phyloP scores from a whole-genome alignment of 2,113 vertebrate species.

The Paratilapia polleni region DNA sequence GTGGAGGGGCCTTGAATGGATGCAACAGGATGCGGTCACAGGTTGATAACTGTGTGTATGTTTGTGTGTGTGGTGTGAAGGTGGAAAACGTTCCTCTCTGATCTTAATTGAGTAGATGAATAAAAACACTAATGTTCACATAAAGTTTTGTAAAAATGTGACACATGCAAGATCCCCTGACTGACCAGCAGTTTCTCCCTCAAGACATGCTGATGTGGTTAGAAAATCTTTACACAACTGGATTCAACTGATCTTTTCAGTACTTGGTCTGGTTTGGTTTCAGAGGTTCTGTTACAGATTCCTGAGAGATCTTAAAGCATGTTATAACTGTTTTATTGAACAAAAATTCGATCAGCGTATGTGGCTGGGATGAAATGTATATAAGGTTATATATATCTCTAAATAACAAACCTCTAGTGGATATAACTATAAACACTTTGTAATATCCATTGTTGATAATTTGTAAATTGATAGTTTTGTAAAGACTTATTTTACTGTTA shows the following conservation, averaged over 20 bases:
- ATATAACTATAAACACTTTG: background rate
- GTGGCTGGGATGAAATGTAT: accelerated
- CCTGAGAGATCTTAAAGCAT: no score
- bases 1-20: conserved; percentile 47
- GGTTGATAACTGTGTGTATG: background rate
- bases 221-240: background rate
- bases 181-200: background rate
- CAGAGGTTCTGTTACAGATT: no score
- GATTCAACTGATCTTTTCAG: background rate
- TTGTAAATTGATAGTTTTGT: background rate
- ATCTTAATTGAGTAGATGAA: background rate
- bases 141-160: background rate
- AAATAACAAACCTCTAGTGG: no score
- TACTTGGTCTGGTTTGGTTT: background rate
- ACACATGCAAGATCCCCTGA: background rate
- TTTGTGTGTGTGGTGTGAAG: background rate
- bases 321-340: no score
- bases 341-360: background rate
- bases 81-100: background rate
- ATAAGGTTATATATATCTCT: no score
- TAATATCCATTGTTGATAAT: accelerated
- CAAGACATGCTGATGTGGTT: no score
- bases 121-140: background rate
- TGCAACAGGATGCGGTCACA: conserved; percentile 29
- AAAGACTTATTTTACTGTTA: no score